Evolutionary conservation across 1,140 invertebrate genomes (phyloP).

Genomic region (Trinorchestia longiramus): DNA sequence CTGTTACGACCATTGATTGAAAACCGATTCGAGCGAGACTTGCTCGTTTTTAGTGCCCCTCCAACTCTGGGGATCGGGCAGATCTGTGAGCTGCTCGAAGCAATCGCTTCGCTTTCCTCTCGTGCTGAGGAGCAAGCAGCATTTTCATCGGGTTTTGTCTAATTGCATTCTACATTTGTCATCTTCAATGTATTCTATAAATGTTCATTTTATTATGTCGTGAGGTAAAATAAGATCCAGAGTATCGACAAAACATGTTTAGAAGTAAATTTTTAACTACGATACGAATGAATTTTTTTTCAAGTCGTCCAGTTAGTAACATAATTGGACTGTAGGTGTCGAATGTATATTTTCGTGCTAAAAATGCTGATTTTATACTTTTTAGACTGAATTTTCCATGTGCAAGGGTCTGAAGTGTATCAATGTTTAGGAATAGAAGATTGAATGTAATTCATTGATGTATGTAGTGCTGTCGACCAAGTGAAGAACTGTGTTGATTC

Average conservation of each 20-base stretch:
- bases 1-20: conserved; percentile 46
- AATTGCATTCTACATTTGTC: neutral
- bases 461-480: no score
- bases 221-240: neutral
- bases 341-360: no score
- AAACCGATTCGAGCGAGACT: conserved; percentile 38
- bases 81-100: neutral
- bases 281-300: no score
- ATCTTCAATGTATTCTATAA: no score
- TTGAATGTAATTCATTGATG: no score
- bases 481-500: neutral
- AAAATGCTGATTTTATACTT: no score
- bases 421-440: no score
- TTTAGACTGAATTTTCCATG: no score
- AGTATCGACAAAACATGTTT: neutral
- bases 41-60: neutral
- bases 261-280: neutral
- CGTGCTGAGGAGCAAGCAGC: neutral
- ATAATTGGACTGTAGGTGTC: no score
- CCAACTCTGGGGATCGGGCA: neutral
- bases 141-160: neutral
- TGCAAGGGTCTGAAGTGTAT: no score
- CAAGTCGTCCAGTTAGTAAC: no score
- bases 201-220: neutral
- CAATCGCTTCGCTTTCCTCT: neutral